These are phyloP conservation scores for Diglossa cyanea DNA, from an alignment of 2,797 vertebrate species.

Conservation along the genomic window DNA sequence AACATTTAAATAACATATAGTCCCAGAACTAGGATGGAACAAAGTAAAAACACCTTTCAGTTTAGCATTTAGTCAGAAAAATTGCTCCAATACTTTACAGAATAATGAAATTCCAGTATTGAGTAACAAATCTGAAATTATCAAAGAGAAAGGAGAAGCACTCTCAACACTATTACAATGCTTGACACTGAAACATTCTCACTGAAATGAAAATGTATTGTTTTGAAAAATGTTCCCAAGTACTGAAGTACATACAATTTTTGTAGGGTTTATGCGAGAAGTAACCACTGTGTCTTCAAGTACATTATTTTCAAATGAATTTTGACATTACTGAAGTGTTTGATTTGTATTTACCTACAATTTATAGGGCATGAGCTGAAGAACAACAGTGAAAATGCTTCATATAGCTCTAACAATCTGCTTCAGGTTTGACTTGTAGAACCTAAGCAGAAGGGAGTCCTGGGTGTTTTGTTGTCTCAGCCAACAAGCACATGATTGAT, in stretches of 20 bases:
- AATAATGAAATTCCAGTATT: background rate
- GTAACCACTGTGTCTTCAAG: background rate
- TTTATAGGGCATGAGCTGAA: background rate
- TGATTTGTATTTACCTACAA: background rate
- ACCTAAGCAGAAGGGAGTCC: background rate
- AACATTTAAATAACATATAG: slow-evolving; percentile 28
- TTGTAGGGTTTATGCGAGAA: background rate
- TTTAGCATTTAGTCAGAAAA: background rate
- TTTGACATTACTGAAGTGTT: background rate
- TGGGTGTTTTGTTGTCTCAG: background rate
- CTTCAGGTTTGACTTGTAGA: background rate
- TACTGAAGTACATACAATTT: background rate
- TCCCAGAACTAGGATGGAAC: background rate
- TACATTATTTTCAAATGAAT: background rate
- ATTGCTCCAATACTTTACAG: background rate
- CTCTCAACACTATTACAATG: background rate
- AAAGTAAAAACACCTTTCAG: background rate
- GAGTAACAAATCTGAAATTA: background rate
- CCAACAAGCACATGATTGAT: background rate
- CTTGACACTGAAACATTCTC: background rate
- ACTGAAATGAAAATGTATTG: background rate
- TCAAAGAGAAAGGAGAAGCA: background rate
- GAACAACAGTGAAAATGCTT: background rate
- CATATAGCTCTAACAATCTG: background rate
- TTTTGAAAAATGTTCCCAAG: background rate